Conservation (phyloP, 1,140 invertebrate species). For the Pseudoatta argentina region DNA sequence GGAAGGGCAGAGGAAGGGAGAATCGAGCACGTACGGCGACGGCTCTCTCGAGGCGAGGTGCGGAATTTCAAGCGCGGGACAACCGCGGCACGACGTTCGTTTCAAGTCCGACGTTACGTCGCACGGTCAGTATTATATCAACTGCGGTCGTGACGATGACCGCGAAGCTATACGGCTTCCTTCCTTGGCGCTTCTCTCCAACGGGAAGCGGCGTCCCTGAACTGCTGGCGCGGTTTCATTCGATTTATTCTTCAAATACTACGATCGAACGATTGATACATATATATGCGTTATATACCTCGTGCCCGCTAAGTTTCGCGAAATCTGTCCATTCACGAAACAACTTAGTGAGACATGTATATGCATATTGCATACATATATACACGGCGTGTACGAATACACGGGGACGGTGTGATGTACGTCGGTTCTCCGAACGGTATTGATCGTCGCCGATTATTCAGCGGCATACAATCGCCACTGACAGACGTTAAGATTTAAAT, state of each 20-base stretch:
- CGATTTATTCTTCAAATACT: not conserved
- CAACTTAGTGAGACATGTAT: not conserved
- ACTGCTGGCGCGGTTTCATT: not conserved
- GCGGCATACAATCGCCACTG: slow-evolving; percentile 57
- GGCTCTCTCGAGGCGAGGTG: slow-evolving; percentile 66
- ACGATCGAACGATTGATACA: not conserved
- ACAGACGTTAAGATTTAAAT: slow-evolving; percentile 72
- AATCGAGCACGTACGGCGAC: slow-evolving; percentile 68
- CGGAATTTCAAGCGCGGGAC: slow-evolving; percentile 79
- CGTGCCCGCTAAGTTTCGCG: too few species aligned
- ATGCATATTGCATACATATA: not conserved
- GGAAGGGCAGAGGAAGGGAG: slow-evolving; percentile 66
- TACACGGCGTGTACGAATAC: not conserved
- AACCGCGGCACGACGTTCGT: slow-evolving; percentile 17
- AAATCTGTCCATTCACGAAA: slow-evolving; percentile 3
- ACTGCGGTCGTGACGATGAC: slow-evolving; percentile 65
- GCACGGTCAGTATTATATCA: slow-evolving; percentile 67
- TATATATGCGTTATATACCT: too few species aligned
- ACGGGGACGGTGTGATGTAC: not conserved
- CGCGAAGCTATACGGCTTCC: slow-evolving; percentile 59
- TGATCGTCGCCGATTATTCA: slow-evolving; percentile 70
- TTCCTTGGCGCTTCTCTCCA: slow-evolving; percentile 43
- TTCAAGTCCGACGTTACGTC: slow-evolving; percentile 52
- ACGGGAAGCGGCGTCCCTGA: not conserved
- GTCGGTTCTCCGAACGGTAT: slow-evolving; percentile 45